Evolutionary conservation across 2,888 invertebrate species (phyloP).

Genomic region (Ommatoiulus sabulosus): DNA sequence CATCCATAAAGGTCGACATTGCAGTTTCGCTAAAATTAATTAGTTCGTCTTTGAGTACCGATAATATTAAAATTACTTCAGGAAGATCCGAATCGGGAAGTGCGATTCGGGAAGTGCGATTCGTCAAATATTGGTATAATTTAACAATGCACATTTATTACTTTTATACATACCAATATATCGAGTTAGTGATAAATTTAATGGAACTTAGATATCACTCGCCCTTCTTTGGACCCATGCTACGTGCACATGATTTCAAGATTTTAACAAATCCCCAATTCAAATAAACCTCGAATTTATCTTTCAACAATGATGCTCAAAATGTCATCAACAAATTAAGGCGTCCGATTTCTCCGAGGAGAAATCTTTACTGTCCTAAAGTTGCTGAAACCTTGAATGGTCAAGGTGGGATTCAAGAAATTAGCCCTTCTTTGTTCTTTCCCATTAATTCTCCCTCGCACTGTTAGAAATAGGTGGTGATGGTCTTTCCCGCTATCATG

Average conservation of each 20-base stretch:
- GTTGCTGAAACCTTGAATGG: slow-evolving; percentile 6
- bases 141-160: too few species aligned
- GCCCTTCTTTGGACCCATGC: slow-evolving; percentile 30
- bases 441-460: neutral
- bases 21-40: too few species aligned
- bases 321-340: slow-evolving; percentile 21
- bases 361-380: neutral
- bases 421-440: neutral
- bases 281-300: neutral
- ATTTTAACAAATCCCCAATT: neutral
- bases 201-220: neutral
- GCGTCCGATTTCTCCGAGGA: neutral
- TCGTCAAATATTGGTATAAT: too few species aligned
- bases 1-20: too few species aligned
- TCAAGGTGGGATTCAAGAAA: neutral
- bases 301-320: neutral
- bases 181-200: neutral
- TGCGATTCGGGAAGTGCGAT: too few species aligned
- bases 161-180: too few species aligned
- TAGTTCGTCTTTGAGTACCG: too few species aligned
- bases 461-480: slow-evolving; percentile 39
- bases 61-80: too few species aligned
- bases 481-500: slow-evolving; percentile 29
- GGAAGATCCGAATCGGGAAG: too few species aligned
- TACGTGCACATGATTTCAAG: neutral